Percentiles rank a stretch among this genome's conserved stretches.
Evolutionary conservation across 2,113 vertebrate species (phyloP).

Genomic region (Nannobrachium achirus): DNA sequence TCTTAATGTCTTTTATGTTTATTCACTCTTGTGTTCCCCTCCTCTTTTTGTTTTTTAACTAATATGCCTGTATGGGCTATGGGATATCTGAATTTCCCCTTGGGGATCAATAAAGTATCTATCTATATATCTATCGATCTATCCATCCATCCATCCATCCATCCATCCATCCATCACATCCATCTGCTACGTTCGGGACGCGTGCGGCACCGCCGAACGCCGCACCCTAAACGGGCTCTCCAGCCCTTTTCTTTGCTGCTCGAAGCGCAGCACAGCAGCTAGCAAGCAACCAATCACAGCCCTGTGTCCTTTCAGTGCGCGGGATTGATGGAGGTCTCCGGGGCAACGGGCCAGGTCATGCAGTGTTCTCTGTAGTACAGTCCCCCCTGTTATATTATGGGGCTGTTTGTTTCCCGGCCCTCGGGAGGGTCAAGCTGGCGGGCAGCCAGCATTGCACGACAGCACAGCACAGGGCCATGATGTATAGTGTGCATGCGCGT

Average conservation of each 20-base stretch:
- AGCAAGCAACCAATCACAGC: constrained; percentile 14
- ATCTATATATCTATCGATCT: too few species aligned
- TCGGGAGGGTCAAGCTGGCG: constrained; percentile 53
- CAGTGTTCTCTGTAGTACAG: constrained; percentile 44
- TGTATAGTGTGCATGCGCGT: constrained; percentile 11
- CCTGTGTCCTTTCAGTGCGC: background rate
- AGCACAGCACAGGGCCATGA: constrained; percentile 10
- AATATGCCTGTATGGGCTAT: too few species aligned
- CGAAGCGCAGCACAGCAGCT: background rate
- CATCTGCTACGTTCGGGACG: too few species aligned
- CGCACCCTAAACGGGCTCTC: too few species aligned
- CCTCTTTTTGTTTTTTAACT: too few species aligned
- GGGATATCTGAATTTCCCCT: too few species aligned
- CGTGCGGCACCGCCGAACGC: too few species aligned
- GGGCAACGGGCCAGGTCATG: constrained; percentile 54
- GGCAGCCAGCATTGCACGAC: constrained; percentile 44
- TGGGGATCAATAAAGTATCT: too few species aligned
- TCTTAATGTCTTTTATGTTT: too few species aligned
- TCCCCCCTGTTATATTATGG: constrained; percentile 55
- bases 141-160: too few species aligned
- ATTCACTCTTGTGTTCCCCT: too few species aligned
- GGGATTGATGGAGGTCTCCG: constrained; percentile 36
- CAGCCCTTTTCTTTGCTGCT: background rate
- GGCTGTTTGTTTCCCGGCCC: constrained; percentile 51
- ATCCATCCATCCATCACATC: too few species aligned